Base-by-base conservation (phyloP, 2,797 vertebrate species). In the Emydoidea blandingii region DNA sequence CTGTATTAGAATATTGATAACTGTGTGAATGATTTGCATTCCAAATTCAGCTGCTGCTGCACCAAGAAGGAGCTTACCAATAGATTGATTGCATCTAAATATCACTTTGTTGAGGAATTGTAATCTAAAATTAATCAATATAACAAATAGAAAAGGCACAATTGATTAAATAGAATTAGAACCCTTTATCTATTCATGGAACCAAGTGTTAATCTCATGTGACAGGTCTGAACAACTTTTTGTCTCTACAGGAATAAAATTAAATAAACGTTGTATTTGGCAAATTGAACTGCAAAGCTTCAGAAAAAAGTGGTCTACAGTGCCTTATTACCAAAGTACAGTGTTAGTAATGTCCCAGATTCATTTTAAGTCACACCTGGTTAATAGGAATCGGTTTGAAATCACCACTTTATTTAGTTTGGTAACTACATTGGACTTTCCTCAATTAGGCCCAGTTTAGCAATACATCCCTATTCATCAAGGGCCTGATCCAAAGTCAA, bases 151-250 rank as follows among this genome's bases (percentile, higher is more conserved):
- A 5, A 11, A 80, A 89, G 93, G 82, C 92, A 88, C 49, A 44
- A 41, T 25, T 92, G 25, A 8, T 87, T 34, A 78, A 72, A 59
- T 85, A 65, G 72, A 57, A 94, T 25, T 25, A 83, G n/a, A 81
- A 11, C 93, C 92, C 92, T 89, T 95, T 89, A 56, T 41, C 76
- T 92, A 72, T 78, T 85, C 74, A 25, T 84, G 72, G 95, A 82
- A 47, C 82, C 93, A 87, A 59, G 72, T 95, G 79, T 94, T 94
- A 87, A 91, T 96, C 92, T 94, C 95, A 92, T 37, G 84, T 89
- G 94, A 96, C 85, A 94, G 96, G 89, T 91, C 96, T 96, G 95
- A 96, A 94, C 90, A 92, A 93, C 92, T 96, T 91, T 89, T 96
- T 74, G 65, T 41, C n/a, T 72, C 65, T 10, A 6, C n/a, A 41